These are phyloP conservation scores for Delphinapterus leucas DNA, from an alignment of 2,113 vertebrate genomes.

Conservation along the genomic window DNA sequence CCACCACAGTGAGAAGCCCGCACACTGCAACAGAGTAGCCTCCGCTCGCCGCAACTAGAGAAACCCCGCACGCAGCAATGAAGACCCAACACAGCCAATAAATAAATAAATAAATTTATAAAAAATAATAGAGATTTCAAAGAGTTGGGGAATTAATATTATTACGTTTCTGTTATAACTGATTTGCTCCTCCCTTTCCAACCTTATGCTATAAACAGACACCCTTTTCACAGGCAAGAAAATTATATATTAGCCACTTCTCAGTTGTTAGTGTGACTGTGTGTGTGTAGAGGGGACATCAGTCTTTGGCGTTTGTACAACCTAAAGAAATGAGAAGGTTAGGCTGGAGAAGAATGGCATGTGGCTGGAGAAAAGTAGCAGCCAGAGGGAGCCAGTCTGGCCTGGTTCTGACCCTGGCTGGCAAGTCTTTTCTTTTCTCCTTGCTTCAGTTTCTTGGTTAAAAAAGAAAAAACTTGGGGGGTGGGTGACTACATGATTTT, in stretches of 20 bases:
- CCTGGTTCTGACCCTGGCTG: not conserved
- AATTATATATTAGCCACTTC: not conserved
- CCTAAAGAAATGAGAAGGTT: not conserved
- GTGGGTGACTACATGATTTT: not conserved
- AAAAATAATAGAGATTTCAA: conserved; percentile 35
- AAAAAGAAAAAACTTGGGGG: not conserved
- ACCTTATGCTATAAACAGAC: not conserved
- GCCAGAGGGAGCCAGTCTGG: not conserved
- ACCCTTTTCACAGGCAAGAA: not conserved
- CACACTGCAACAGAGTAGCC: too few species aligned
- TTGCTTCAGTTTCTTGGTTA: conserved; percentile 22
- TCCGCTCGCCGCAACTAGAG: too few species aligned
- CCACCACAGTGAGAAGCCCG: too few species aligned
- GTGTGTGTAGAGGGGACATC: not conserved
- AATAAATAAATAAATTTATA: too few species aligned
- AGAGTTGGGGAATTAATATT: not conserved
- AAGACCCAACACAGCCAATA: too few species aligned
- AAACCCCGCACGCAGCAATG: too few species aligned
- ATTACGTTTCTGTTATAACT: conserved; percentile 11
- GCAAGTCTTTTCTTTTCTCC: not conserved
- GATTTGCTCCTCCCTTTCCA: not conserved
- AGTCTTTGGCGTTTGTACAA: not conserved
- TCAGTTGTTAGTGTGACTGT: not conserved
- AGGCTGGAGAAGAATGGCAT: not conserved
- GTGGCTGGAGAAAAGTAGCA: not conserved